phyloP scores from a whole-genome alignment of 1,140 invertebrate species.

The Pachypeltis micranthus region DNA sequence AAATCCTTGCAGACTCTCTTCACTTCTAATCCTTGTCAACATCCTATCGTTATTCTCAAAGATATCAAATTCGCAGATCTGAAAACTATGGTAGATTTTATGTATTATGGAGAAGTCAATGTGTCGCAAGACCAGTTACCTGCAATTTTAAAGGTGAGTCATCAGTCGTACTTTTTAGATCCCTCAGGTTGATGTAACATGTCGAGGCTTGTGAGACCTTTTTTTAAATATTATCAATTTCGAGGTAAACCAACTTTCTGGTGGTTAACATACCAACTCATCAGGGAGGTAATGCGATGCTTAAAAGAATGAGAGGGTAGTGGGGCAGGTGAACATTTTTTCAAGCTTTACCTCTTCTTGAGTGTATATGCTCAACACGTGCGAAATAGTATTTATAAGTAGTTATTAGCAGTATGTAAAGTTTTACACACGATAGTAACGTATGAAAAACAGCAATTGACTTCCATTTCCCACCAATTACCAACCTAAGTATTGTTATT shows the following conservation, averaged over 20 bases:
- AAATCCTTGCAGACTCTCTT: constrained; percentile 52
- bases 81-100: constrained; percentile 80
- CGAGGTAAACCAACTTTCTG: background rate
- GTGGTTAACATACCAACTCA: background rate
- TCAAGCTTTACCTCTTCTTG: no score
- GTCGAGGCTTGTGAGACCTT: background rate
- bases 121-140: constrained; percentile 76
- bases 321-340: no score
- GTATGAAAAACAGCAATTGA: no score
- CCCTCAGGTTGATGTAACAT: background rate
- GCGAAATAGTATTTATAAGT: no score
- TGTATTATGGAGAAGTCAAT: constrained; percentile 86
- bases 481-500: no score
- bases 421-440: no score
- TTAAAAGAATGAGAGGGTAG: no score
- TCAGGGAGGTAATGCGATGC: no score
- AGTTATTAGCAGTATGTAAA: no score
- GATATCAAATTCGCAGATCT: constrained; percentile 76
- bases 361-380: no score
- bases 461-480: no score
- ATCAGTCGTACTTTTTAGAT: background rate
- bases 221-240: background rate
- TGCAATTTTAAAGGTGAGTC: constrained; percentile 58
- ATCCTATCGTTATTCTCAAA: constrained; percentile 81
- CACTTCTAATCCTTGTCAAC: constrained; percentile 72